Base-by-base conservation (phyloP, 2,113 vertebrate genomes). In the Eulacestoma nigropectus region DNA sequence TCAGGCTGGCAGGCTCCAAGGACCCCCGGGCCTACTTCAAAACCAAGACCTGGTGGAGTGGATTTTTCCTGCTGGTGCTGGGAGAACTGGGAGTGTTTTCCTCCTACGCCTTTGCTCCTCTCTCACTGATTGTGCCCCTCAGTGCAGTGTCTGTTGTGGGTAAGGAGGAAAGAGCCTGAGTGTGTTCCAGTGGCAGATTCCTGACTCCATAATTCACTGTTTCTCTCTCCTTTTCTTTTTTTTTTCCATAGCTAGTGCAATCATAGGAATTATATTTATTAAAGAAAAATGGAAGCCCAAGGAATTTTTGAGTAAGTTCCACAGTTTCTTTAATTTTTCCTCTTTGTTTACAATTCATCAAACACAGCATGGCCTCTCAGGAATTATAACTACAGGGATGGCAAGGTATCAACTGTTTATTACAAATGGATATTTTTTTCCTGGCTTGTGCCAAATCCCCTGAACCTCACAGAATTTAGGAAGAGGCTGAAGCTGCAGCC, bases 41-140 rank as follows among this genome's bases (percentile, higher is more conserved):
- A 87, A 99, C 99, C 52, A 99, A 99, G 96, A 99, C 98, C 1
- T 99, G 99, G 99, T 99, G 99, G 99, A 98, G 96, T 55, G 99
- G 99, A 16, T 97, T 99, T 56, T 23, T 99, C 2, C 96, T 99
- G 69, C 98, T 99, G 89, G 92, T 99, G 63, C 84, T 99, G 32
- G 99, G 99, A 1, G 99, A 99, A 41, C 96, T 98, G 74, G 98
- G 98, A 2, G 98, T 99, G 96, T 99, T 99, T 27, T 98, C 98
- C 22, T 99, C 99, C 16, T 99, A 99, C 0, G 99, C 99, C 88
- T 99, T 99, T 13, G 99, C 99, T 7, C 99, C 99, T 0, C 98
- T 99, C 4, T 99, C 98, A 0, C 98, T 99, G 50, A 97, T 99
- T 8, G 99, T 99, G 6, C 99, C 99, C 1, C 99, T 99, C 35